Base-by-base conservation (phyloP, 2,113 vertebrate genomes). In the Rhynchopsitta pachyrhyncha region DNA sequence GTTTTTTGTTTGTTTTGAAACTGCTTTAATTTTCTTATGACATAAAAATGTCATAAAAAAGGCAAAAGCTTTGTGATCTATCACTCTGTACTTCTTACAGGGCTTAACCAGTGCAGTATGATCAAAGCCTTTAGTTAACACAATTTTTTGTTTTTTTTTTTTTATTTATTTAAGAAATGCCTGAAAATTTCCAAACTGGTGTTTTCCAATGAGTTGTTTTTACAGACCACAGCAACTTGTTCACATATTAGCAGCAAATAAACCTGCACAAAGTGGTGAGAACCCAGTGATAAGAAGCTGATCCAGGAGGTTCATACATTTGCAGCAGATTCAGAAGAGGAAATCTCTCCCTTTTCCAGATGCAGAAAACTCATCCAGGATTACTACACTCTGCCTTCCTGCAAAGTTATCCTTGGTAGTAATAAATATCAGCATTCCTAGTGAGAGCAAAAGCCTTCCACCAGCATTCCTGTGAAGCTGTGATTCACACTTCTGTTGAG, bases 401-500 rank as follows among this genome's bases (percentile, higher is more conserved):
- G 15, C 39, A 49, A 52, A 75, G 80, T 59, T 91, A 37, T 82
- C 90, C 52, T 86, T 80, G 60, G 52, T 37, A 73, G 47, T 25
- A 50, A 60, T 68, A 75, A 55, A 60, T 68, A 68, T 52, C 76
- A 84, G 22, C 22, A 17, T 86, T 83, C 83, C 62, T 13, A 78
- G 62, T 39, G 86, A 84, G 50, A 93, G 39, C 47, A 84, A 86
- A 82, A 92, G 13, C 13, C 20, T 90, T 92, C 55, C 25, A 28
- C 14, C 37, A 82, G 25, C 33, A 31, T 90, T 92, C 69, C 55
- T 95, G 88, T 68, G 66, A 90, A 93, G 71, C 0, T 93, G 88
- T 86, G 82, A 96, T 60, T 92, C 82, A 46, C 80, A 9, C 63
- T 93, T 95, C 35, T 81, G 37, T 76, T 46, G 64, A 82, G 78